Evolutionary conservation across 35 echinoderm and acorn worm species (phyloP), one percentile per base, ranked within the genome.

Genomic region (Ophiothrix spiculata): DNA sequence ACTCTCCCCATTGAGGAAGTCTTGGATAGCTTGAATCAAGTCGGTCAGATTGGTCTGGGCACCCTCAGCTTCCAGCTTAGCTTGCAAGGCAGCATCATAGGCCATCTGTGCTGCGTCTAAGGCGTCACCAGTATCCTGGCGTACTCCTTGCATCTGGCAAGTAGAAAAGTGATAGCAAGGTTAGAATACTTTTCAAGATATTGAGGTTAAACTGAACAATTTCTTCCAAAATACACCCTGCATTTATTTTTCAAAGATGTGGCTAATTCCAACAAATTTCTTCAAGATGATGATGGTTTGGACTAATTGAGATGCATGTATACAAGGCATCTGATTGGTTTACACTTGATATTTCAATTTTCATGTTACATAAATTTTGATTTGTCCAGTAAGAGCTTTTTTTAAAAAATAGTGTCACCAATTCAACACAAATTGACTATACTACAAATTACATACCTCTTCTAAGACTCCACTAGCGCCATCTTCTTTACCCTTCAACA

Each of bases 41-140:
- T 84, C 89, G 17, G 91, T 91, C 10, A 99, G 78, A 74, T 94
- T 94, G n/a, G 89, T 94, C 32, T 94, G 89, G 16, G 89, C 96
- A 13, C 86, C 86, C 56, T 94, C 92, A 35, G 92, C 86, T 17
- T 99, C 96, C 17, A 45, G 32, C 37, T 94, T 91, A 36, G 96
- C 96, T 74, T 74, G 36, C 1, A 83, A 45, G 4, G 96, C 92
- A 28, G 82, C 86, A 81, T 99, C 89, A 42, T 99, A 92, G 0
- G 96, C 96, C 77, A 60, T 83, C 81, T 91, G 81, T 21, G 96
- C 96, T n/a, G 45, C 35, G 1, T 89, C 86, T 34, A 91, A 56
- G 38, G 96, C 96, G 29, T 73, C 86, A 56, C 39, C 86, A 19
- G 92, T 91, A 6, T 92, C 38, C 42, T 77, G 34, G 37, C 88